These are phyloP conservation scores for Podiceps cristatus DNA, from an alignment of 2,113 vertebrate genomes.

Conservation along the genomic window DNA sequence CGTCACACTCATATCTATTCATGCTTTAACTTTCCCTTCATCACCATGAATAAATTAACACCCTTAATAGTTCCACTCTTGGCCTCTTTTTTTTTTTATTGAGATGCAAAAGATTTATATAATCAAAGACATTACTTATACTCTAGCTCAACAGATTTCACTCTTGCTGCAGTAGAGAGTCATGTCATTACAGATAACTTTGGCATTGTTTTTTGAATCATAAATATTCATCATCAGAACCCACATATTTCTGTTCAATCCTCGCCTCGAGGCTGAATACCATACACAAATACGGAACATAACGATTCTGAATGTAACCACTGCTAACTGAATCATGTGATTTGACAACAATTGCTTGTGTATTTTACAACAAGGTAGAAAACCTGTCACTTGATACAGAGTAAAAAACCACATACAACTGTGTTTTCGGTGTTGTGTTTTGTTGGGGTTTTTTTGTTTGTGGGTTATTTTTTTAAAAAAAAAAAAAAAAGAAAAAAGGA, in stretches of 20 bases:
- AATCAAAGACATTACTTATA: neutral
- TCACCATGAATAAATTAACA: neutral
- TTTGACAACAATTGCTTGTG: neutral
- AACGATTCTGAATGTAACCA: neutral
- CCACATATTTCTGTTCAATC: neutral
- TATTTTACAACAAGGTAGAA: neutral
- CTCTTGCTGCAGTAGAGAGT: neutral
- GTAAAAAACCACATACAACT: neutral
- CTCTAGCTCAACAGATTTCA: neutral
- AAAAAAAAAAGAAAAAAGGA: neutral
- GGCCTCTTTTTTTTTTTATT: neutral
- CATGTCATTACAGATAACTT: neutral
- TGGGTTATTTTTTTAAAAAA: no score
- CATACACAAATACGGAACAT: neutral
- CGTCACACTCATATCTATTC: accelerated
- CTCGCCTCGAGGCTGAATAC: neutral
- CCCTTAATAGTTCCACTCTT: neutral
- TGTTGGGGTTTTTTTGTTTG: no score
- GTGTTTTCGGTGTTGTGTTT: neutral
- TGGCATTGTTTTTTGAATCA: neutral
- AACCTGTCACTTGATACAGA: neutral
- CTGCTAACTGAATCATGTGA: neutral
- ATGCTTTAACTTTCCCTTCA: neutral
- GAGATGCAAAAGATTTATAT: neutral
- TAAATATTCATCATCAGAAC: neutral